Evolutionary conservation across 2,113 vertebrate species (phyloP).

Genomic region (Monarcha castaneiventris): DNA sequence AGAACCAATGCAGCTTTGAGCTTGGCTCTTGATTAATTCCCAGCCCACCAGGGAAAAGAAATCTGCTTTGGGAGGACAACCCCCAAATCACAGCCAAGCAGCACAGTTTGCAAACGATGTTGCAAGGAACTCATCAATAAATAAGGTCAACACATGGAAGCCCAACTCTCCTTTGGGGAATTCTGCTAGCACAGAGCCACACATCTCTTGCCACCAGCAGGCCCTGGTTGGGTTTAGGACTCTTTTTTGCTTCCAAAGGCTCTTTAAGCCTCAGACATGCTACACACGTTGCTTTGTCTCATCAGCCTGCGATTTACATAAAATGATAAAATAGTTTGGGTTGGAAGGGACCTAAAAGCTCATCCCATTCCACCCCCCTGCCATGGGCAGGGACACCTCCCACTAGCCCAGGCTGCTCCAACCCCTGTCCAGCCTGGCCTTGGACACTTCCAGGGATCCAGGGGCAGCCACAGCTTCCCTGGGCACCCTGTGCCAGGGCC

Average conservation of each 20-base stretch:
- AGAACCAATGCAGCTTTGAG: not conserved
- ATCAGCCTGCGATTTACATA: not conserved
- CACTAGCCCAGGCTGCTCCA: rapidly evolving
- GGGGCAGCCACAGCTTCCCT: not conserved
- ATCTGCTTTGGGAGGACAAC: not conserved
- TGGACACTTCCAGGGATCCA: not conserved
- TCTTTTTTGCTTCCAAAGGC: not conserved
- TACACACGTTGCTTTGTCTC: not conserved
- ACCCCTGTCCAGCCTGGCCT: rapidly evolving
- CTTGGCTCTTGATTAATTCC: not conserved
- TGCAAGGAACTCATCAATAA: not conserved
- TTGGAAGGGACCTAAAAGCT: not conserved
- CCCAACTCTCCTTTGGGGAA: not conserved
- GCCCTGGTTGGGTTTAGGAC: not conserved
- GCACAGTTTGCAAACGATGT: rapidly evolving
- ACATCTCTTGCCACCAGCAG: not conserved
- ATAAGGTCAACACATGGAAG: not conserved
- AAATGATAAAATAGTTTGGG: not conserved
- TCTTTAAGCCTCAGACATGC: not conserved
- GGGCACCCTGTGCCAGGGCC: rapidly evolving
- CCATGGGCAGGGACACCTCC: not conserved
- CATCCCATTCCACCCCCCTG: rapidly evolving
- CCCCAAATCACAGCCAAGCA: not conserved
- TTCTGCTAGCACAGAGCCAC: not conserved
- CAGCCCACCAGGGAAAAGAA: not conserved